phyloP scores from a whole-genome alignment of 2,888 invertebrate species.

The Cephus nigrinus region DNA sequence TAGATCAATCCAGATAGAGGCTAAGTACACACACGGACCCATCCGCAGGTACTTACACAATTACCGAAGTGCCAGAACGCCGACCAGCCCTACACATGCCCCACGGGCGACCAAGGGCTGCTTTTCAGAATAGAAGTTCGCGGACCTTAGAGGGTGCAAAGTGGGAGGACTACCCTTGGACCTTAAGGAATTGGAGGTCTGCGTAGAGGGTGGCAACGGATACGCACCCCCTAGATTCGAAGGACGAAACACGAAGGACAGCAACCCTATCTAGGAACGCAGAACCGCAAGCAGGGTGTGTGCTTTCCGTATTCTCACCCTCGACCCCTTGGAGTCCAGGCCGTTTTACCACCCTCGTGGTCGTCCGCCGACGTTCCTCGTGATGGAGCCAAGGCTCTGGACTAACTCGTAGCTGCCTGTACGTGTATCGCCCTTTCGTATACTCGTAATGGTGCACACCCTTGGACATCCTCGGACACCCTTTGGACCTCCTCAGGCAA shows the following conservation, averaged over 20 bases:
- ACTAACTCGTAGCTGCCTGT: not conserved
- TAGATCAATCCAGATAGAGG: not conserved
- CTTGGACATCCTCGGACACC: not conserved
- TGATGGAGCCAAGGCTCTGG: not conserved
- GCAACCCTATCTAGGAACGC: slow-evolving; percentile 62
- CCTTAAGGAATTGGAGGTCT: slow-evolving; percentile 50
- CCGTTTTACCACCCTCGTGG: not conserved
- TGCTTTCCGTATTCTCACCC: slow-evolving; percentile 32
- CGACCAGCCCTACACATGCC: slow-evolving; percentile 42
- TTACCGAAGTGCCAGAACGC: slow-evolving; percentile 50
- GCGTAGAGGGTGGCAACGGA: not conserved
- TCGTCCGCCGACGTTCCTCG: not conserved
- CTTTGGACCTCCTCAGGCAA: not conserved
- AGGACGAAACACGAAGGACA: slow-evolving; percentile 17
- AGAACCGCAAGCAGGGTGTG: slow-evolving; percentile 51
- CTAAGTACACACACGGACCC: slow-evolving; percentile 16
- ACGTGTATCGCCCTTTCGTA: not conserved
- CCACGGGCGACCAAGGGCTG: slow-evolving; percentile 21
- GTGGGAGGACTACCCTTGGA: slow-evolving; percentile 30
- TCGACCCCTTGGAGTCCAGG: not conserved
- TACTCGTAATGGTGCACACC: not conserved
- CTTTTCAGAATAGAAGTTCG: slow-evolving; percentile 3
- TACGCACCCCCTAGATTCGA: not conserved
- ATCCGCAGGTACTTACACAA: slow-evolving; percentile 13
- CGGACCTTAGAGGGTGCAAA: slow-evolving; percentile 9